Percentiles rank a stretch among this genome's conserved stretches.
phyloP scores from a whole-genome alignment of 2,113 vertebrate species.

The Antechinus stuartii region DNA sequence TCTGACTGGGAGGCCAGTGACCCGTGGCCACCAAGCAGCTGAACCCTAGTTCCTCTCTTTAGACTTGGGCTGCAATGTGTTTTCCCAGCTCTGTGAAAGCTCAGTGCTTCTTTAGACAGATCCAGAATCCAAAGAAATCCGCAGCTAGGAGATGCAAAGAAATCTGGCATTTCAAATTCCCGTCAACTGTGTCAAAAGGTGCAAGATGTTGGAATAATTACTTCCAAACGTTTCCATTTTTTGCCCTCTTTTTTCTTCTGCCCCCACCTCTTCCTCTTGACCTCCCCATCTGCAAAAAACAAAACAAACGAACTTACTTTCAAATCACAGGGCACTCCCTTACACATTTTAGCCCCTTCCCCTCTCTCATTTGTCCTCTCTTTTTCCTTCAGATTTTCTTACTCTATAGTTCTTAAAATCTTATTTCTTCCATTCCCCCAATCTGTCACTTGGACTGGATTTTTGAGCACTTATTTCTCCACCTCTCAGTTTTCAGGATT shows the following conservation, averaged over 20 bases:
- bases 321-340: background rate
- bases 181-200: slow-evolving; percentile 40
- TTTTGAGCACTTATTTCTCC: background rate
- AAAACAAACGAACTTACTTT: background rate
- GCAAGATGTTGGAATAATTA: slow-evolving; percentile 14
- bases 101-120: background rate
- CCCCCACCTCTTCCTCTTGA: background rate
- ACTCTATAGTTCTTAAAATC: background rate
- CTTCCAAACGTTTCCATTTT: background rate
- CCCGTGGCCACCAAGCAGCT: background rate
- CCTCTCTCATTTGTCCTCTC: background rate
- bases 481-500: background rate
- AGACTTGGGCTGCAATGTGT: background rate
- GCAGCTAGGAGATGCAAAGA: background rate
- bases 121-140: background rate
- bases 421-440: background rate
- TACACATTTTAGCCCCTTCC: background rate
- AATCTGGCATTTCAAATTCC: background rate
- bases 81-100: background rate
- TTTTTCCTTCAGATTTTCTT: background rate
- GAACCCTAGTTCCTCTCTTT: background rate
- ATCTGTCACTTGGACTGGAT: background rate
- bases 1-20: background rate
- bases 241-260: background rate
- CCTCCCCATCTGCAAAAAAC: background rate